Evolutionary conservation across 1,140 invertebrate genomes (phyloP).

Genomic region (Physella acuta): DNA sequence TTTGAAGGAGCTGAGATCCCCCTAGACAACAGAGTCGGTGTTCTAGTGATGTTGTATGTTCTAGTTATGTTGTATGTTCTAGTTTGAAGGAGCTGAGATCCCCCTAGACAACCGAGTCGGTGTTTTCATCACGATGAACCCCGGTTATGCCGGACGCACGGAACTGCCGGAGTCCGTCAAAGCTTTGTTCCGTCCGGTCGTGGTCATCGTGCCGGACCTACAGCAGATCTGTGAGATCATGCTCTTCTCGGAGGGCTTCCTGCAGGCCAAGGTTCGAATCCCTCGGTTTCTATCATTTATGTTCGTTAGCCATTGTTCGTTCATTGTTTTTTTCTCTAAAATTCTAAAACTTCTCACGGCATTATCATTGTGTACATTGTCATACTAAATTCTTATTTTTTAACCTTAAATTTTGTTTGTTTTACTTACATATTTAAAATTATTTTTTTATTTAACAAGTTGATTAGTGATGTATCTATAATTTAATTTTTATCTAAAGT

Average conservation of each 20-base stretch:
- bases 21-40: conserved; percentile 74
- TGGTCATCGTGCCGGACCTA: conserved; percentile 83
- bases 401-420: no score
- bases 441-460: no score
- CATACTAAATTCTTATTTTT: no score
- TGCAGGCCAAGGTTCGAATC: conserved; percentile 67
- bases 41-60: no score
- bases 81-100: conserved; percentile 86
- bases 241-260: conserved; percentile 86
- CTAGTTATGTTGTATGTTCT: conserved; percentile 83
- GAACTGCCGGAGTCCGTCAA: conserved; percentile 89
- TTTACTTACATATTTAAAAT: no score
- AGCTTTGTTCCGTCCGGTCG: conserved; percentile 83
- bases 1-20: conserved; percentile 79
- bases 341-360: neutral
- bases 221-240: conserved; percentile 90
- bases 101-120: conserved; percentile 79
- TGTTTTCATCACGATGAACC: conserved; percentile 93
- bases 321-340: neutral
- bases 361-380: neutral
- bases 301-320: neutral
- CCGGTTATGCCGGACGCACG: conserved; percentile 84
- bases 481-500: no score
- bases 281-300: neutral
- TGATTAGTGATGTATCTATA: no score